Conservation (phyloP, 2,797 vertebrate genomes). For the Cynodonichthys magdalenae region DNA sequence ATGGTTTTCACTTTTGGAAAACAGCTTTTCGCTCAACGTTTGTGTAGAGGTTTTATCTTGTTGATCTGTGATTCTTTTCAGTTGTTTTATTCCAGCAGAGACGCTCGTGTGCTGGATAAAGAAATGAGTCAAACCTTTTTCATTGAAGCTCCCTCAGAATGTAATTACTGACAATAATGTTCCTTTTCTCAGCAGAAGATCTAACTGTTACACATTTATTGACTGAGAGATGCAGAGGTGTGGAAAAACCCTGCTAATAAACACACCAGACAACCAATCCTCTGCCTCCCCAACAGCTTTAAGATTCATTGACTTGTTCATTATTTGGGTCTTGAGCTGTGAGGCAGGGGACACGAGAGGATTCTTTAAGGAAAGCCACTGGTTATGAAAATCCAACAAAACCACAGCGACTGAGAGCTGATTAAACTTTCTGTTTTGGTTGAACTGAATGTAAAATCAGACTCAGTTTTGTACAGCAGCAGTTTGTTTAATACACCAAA, state of each 20-base stretch:
- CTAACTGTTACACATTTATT: not conserved
- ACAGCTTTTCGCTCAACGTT: conserved; percentile 1
- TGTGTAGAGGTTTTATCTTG: conserved; percentile 15
- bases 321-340: conserved; percentile 13
- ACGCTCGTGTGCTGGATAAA: not conserved
- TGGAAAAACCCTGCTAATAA: too few species aligned
- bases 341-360: conserved; percentile 13
- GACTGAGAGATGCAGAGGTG: not conserved
- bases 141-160: not conserved
- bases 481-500: conserved; percentile 2
- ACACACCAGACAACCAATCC: not conserved
- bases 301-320: conserved; percentile 30
- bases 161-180: not conserved
- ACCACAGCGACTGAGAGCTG: conserved; percentile 19
- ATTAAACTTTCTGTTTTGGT: not conserved
- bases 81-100: not conserved
- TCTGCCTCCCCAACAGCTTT: not conserved
- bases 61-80: conserved; percentile 4
- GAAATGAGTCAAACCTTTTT: not conserved
- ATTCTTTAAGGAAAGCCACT: conserved; percentile 19
- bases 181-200: not conserved
- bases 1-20: conserved; percentile 6
- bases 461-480: not conserved
- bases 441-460: too few species aligned
- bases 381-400: conserved; percentile 27